Percentiles rank a stretch among this genome's conserved stretches.
Conservation (phyloP, 2,888 invertebrate genomes). For the Elysia crispata region DNA sequence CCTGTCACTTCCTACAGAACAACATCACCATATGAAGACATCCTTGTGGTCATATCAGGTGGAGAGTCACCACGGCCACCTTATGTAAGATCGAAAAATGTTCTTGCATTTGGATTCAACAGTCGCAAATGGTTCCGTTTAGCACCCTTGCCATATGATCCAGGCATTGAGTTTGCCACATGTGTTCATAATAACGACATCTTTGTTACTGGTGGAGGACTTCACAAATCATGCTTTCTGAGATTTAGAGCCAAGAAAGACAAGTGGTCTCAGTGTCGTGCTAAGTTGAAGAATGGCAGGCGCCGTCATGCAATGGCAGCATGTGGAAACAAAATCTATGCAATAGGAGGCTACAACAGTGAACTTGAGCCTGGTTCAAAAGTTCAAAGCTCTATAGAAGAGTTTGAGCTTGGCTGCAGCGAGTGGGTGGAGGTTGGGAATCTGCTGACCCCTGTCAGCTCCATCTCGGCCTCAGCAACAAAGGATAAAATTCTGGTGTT, state of each 20-base stretch:
- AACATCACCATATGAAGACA: slow-evolving; percentile 61
- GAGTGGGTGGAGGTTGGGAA: slow-evolving; percentile 61
- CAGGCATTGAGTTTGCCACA: slow-evolving; percentile 69
- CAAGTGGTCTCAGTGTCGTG: slow-evolving; percentile 65
- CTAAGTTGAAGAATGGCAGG: slow-evolving; percentile 64
- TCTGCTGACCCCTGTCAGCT: slow-evolving; percentile 64
- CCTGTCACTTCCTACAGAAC: slow-evolving; percentile 59
- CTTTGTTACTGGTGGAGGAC: slow-evolving; percentile 67
- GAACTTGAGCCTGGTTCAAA: slow-evolving; percentile 62
- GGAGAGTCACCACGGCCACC: slow-evolving; percentile 68
- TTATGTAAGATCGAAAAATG: slow-evolving; percentile 64
- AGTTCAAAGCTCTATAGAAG: slow-evolving; percentile 67
- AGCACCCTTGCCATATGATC: slow-evolving; percentile 65
- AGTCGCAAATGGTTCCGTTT: slow-evolving; percentile 65
- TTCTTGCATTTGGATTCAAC: slow-evolving; percentile 65
- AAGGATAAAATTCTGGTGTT: slow-evolving; percentile 67
- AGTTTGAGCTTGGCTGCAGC: slow-evolving; percentile 63
- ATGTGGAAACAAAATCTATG: slow-evolving; percentile 64
- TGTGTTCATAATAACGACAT: slow-evolving; percentile 69
- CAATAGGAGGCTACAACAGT: slow-evolving; percentile 69
- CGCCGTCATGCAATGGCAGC: slow-evolving; percentile 69
- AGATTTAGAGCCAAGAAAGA: slow-evolving; percentile 65
- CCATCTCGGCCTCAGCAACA: slow-evolving; percentile 66
- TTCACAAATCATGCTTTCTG: slow-evolving; percentile 62
- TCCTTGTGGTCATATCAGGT: slow-evolving; percentile 66